Evolutionary conservation across 1,140 invertebrate genomes (phyloP).

Genomic region (Glomeris maerens): DNA sequence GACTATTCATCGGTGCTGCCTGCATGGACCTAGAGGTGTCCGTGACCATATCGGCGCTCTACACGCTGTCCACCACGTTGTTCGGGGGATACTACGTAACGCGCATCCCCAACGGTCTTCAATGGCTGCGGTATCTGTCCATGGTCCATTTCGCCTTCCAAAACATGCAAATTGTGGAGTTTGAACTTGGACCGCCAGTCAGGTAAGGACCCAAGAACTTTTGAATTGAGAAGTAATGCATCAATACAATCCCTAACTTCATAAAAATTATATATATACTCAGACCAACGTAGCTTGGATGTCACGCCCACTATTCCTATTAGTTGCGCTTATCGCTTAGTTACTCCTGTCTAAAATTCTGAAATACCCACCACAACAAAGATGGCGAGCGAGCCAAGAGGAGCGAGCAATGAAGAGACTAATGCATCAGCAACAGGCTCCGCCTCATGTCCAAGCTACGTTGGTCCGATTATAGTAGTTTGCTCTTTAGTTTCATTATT

Average conservation of each 20-base stretch:
- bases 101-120: slow-evolving; percentile 58
- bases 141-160: slow-evolving; percentile 73
- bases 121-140: slow-evolving; percentile 58
- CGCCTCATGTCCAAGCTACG: too few species aligned
- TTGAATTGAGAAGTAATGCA: background rate
- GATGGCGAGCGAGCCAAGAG: too few species aligned
- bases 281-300: background rate
- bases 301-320: background rate
- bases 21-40: slow-evolving; percentile 66
- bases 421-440: too few species aligned
- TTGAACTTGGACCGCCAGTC: slow-evolving; percentile 51
- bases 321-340: background rate
- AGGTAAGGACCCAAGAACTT: slow-evolving; percentile 37
- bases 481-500: background rate
- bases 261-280: background rate
- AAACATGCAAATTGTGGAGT: slow-evolving; percentile 73
- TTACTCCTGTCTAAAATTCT: background rate
- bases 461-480: too few species aligned
- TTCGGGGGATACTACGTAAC: slow-evolving; percentile 71
- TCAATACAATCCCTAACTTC: background rate
- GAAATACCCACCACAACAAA: too few species aligned
- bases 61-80: slow-evolving; percentile 63
- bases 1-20: slow-evolving; percentile 65
- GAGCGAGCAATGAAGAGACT: background rate
- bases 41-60: slow-evolving; percentile 62